Conservation (phyloP, 2,888 invertebrate genomes). For the Sepioteuthis lessoniana region DNA sequence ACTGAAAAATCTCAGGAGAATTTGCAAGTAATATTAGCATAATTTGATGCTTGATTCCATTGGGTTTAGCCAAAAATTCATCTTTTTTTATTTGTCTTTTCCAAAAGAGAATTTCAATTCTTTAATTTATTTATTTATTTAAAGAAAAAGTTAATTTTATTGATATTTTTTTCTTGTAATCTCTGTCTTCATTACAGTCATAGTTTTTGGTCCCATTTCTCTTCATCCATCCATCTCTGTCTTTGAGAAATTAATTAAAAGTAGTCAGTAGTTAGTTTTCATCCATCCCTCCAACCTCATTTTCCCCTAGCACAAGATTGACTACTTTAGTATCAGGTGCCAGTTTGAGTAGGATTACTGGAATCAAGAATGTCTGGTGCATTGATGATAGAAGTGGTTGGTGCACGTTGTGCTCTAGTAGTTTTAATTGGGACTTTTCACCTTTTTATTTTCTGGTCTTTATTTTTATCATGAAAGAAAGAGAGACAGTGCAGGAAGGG, state of each 20-base stretch:
- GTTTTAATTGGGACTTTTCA: slow-evolving; percentile 23
- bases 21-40: slow-evolving; percentile 33
- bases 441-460: neutral
- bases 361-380: slow-evolving; percentile 10
- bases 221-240: neutral
- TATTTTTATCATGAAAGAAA: neutral
- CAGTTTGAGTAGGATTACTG: slow-evolving; percentile 33
- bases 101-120: neutral
- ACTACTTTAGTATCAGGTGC: slow-evolving; percentile 23
- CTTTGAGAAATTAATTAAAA: slow-evolving; percentile 23
- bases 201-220: neutral
- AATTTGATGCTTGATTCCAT: slow-evolving; percentile 33
- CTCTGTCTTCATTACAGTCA: neutral
- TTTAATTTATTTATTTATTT: slow-evolving; percentile 33
- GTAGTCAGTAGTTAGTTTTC: neutral
- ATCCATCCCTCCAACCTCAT: neutral
- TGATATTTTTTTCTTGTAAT: neutral
- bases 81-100: neutral
- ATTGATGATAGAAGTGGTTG: neutral
- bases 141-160: neutral
- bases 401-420: neutral
- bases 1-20: neutral
- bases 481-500: neutral
- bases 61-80: neutral
- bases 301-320: neutral